Percentiles rank a stretch among this genome's conserved stretches.
phyloP scores from a whole-genome alignment of 2,113 vertebrate genomes.

The Phycodurus eques region DNA sequence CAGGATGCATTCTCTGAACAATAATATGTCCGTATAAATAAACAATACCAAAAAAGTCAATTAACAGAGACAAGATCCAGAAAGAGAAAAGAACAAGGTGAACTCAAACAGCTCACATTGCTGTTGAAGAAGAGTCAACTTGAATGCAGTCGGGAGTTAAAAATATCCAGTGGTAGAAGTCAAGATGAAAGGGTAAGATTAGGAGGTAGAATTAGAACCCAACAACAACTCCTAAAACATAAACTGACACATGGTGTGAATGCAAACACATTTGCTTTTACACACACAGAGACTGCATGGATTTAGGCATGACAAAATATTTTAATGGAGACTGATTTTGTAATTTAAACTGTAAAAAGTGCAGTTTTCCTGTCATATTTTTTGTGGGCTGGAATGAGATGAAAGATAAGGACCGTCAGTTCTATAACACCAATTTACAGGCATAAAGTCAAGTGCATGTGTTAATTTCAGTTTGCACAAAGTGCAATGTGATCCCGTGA shows the following conservation, averaged over 20 bases:
- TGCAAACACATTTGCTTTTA: background rate
- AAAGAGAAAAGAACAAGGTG: constrained; percentile 26
- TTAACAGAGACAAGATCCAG: constrained; percentile 22
- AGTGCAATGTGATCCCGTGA: constrained; percentile 58
- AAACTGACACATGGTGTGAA: background rate
- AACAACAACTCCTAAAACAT: background rate
- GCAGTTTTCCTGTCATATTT: background rate
- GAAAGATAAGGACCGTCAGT: background rate
- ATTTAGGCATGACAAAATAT: background rate
- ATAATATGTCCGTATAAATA: background rate
- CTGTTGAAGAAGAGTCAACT: constrained; percentile 20
- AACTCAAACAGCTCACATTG: constrained; percentile 9
- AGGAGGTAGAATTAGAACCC: constrained; percentile 2
- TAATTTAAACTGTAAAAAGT: background rate
- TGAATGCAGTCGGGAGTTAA: constrained; percentile 20
- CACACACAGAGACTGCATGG: background rate
- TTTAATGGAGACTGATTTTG: background rate
- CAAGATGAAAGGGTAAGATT: constrained; percentile 4
- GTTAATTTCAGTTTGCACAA: constrained; percentile 27
- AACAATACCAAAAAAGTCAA: background rate
- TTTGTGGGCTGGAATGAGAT: background rate
- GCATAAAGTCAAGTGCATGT: constrained; percentile 7
- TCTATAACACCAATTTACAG: constrained; percentile 1
- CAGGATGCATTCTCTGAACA: constrained; percentile 15
- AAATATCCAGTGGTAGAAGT: constrained; percentile 25